Evolutionary conservation across 2,888 invertebrate genomes (phyloP).

Genomic region (Lymantria monacha): DNA sequence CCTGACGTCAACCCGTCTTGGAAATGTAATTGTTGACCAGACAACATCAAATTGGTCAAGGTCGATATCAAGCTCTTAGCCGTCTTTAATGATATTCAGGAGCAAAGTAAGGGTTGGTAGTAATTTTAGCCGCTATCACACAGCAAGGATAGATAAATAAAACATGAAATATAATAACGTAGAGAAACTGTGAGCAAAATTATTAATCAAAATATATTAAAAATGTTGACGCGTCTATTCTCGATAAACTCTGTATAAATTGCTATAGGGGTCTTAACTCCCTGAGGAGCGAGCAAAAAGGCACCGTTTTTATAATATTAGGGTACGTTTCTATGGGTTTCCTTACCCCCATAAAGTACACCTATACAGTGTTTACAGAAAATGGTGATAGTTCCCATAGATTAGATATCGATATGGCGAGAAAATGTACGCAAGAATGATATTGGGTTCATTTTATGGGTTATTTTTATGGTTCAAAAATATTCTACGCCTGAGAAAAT

Average conservation of each 20-base stretch:
- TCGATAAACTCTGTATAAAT: neutral
- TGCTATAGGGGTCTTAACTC: slow-evolving; percentile 3
- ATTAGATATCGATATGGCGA: slow-evolving; percentile 2
- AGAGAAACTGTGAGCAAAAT: too few relatives aligned
- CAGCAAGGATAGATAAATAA: too few relatives aligned
- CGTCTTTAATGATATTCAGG: too few relatives aligned
- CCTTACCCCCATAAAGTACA: slow-evolving; percentile 21
- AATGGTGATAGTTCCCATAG: slow-evolving; percentile 18
- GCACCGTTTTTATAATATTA: slow-evolving; percentile 23
- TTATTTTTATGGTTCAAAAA: neutral
- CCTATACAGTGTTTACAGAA: slow-evolving; percentile 21
- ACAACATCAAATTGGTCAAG: too few relatives aligned
- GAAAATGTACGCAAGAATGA: neutral
- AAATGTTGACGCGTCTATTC: slow-evolving; percentile 9
- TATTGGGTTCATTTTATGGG: neutral
- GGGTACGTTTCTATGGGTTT: slow-evolving; percentile 27
- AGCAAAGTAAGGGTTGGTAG: too few relatives aligned
- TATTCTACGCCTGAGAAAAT: neutral
- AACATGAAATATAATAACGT: too few relatives aligned
- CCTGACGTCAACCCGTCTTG: too few relatives aligned
- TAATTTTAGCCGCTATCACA: too few relatives aligned
- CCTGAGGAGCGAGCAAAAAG: slow-evolving; percentile 13
- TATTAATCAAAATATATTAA: too few relatives aligned
- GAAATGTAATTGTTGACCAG: too few relatives aligned
- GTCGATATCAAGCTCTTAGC: too few relatives aligned